Conservation (phyloP, 2,113 vertebrate species). For the Oreochromis niloticus region DNA sequence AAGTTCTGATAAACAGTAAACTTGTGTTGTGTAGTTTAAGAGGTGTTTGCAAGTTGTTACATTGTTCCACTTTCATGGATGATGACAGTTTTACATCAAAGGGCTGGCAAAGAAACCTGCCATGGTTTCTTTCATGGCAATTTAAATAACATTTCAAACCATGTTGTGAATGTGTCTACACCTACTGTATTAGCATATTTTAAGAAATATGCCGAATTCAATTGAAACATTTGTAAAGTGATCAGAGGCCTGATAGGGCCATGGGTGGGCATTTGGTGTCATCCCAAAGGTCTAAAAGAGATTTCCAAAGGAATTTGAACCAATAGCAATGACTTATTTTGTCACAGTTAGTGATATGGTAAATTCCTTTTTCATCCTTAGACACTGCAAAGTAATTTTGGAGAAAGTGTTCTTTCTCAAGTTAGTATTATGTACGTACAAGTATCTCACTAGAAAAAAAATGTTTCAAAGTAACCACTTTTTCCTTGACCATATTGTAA, state of each 20-base stretch:
- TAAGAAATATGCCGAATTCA: background rate
- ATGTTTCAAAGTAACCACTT: background rate
- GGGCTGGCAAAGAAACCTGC: background rate
- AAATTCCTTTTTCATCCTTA: background rate
- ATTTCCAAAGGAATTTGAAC: background rate
- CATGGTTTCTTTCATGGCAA: background rate
- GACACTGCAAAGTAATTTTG: background rate
- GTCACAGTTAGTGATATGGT: background rate
- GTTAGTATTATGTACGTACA: background rate
- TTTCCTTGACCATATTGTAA: slow-evolving; percentile 15
- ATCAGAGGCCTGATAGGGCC: background rate
- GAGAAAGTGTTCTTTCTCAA: background rate
- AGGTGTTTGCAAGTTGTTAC: background rate
- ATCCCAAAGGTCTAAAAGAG: background rate
- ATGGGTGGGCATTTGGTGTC: fast-evolving
- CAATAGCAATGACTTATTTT: background rate
- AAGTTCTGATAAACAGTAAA: background rate
- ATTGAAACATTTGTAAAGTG: background rate
- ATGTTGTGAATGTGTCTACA: background rate
- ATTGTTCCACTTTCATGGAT: background rate
- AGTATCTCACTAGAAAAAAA: background rate
- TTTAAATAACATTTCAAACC: slow-evolving; percentile 11
- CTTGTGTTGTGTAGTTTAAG: background rate
- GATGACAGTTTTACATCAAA: background rate
- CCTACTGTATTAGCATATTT: background rate